Evolutionary conservation across 2,888 invertebrate genomes (phyloP), one percentile per base, ranked within the genome.

Genomic region (Epirrhoe tristata): DNA sequence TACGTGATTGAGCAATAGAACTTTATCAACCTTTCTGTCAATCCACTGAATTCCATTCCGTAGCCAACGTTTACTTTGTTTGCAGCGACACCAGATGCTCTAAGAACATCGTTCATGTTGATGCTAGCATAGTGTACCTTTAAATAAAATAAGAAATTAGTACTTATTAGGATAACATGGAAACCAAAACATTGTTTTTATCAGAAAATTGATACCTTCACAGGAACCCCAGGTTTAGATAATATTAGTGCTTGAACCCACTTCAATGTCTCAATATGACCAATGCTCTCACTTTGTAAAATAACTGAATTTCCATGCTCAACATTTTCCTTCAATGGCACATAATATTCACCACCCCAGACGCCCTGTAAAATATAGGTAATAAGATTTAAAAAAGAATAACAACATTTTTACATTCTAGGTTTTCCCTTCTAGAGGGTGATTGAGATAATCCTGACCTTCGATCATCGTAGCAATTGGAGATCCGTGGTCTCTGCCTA

Each of bases 21-120:
- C 14, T 31, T n/a, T n/a, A n/a, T n/a, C 53, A 17, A 87, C 89
- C 78, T 82, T 24, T 81, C 71, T 54, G 85, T 86, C 0, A 77
- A 71, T 16, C 90, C 90, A 75, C 90, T 90, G 68, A 87, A 90
- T 58, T 90, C 90, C 84, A 89, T 85, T 54, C 90, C 88, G 63
- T 77, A 88, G 2, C 67, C 60, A 56, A 36, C 32, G 0, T 59
- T 51, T 14, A 59, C 32, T 12, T 71, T 66, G 3, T 52, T 59
- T 36, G 75, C 56, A 53, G 77, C 69, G 17, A 69, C 69, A 31
- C 83, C 87, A 12, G 71, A 70, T 10, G 83, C 84, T 71, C 73
- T 78, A 39, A 79, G 75, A 0, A 77, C 74, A 50, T 90, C 88
- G 5, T 67, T 59, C 3, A 70, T 61, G 31, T 81, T 82, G 1